phyloP scores from a whole-genome alignment of 2,888 invertebrate genomes.

The Orchesellides sinensis region DNA sequence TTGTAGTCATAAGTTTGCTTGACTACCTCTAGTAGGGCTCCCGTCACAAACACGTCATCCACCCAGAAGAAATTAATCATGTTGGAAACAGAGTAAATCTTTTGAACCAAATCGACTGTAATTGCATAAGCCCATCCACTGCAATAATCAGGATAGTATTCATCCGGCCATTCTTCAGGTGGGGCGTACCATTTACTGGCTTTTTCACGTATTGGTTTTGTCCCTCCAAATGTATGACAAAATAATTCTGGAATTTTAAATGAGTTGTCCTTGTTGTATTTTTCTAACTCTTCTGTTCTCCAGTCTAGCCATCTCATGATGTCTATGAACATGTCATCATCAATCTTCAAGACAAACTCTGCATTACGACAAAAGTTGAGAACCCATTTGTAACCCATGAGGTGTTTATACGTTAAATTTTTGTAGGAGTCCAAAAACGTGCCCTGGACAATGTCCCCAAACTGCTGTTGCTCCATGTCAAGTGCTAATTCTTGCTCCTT shows the following conservation, averaged over 20 bases:
- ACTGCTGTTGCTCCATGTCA: constrained; percentile 18
- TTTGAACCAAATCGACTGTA: background rate
- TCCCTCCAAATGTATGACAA: constrained; percentile 8
- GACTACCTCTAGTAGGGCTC: constrained; percentile 8
- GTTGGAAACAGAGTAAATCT: constrained; percentile 13
- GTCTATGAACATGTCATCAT: constrained; percentile 73
- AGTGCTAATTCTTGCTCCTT: constrained; percentile 6
- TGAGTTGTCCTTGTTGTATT: background rate
- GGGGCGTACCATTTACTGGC: constrained; percentile 28
- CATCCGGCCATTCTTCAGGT: constrained; percentile 44
- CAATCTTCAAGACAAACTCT: constrained; percentile 74
- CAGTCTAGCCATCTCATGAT: constrained; percentile 76
- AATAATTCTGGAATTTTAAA: background rate
- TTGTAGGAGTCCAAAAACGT: constrained; percentile 75
- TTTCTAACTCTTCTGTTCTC: background rate
- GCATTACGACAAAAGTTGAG: constrained; percentile 73
- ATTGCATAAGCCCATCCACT: constrained; percentile 28
- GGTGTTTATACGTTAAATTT: constrained; percentile 80
- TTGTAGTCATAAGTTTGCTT: background rate
- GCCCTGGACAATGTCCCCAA: constrained; percentile 51
- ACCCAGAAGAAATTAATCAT: constrained; percentile 25
- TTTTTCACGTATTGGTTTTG: background rate
- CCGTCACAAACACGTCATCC: constrained; percentile 35
- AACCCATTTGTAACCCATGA: constrained; percentile 75
- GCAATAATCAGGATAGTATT: constrained; percentile 35